Evolutionary conservation across 92 coral and sea anemone genomes (phyloP), one percentile per base, ranked within the genome.

Genomic region (Muricea muricata): DNA sequence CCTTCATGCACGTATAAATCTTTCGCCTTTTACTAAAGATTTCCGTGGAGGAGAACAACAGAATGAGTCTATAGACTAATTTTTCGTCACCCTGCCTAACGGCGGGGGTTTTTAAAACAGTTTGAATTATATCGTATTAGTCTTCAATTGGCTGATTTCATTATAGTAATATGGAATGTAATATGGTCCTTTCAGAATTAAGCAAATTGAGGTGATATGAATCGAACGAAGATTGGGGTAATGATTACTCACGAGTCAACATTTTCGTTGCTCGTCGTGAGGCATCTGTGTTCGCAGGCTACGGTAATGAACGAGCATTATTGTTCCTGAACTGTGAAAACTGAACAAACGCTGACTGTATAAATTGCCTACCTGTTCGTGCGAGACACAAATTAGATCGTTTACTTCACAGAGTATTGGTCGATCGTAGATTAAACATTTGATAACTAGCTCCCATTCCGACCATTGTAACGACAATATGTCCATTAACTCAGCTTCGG

Each of bases 331-430:
- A n/a, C n/a, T n/a, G n/a, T n/a, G n/a, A n/a, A n/a, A n/a, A n/a
- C n/a, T n/a, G n/a, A n/a, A n/a, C n/a, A n/a, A n/a, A n/a, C n/a
- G n/a, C n/a, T n/a, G n/a, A n/a, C n/a, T n/a, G n/a, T n/a, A n/a
- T n/a, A n/a, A n/a, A n/a, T n/a, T n/a, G n/a, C n/a, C n/a, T n/a
- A 93, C 98, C 93, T 95, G 94, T 45, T 90, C 91, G 67, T 91
- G 94, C 33, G 90, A 85, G 29, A 95, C 85, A 32, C 79, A 39
- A 37, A 95, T 48, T 40, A 93, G 79, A 12, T 97, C 98, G 73
- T 88, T 91, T 61, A 92, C 85, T 30, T 79, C 87, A 6, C 88
- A 65, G 20, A 93, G 74, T 39, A 95, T 75, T 31, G 65, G 85
- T 29, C 88, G 67, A 67, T 91, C 86, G 23, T 55, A 84, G 29